Percentiles rank a stretch among this genome's conserved stretches.
These are phyloP conservation scores for Byasa hedistus DNA, from an alignment of 2,888 invertebrate species.

Conservation along the genomic window DNA sequence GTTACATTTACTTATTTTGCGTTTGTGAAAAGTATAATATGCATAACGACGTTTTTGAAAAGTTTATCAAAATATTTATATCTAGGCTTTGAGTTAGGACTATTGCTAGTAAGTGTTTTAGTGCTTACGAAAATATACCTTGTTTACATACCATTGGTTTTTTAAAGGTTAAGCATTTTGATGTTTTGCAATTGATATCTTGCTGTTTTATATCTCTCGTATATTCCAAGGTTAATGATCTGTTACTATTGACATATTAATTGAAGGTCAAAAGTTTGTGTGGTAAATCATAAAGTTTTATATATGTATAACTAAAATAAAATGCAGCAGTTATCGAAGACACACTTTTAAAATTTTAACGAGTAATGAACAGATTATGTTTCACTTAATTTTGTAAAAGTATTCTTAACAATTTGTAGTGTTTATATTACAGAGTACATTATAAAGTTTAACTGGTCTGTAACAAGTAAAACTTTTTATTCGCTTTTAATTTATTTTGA, in stretches of 20 bases:
- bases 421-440: not conserved
- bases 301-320: not conserved
- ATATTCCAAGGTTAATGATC: not conserved
- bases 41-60: not conserved
- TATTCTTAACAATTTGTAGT: not conserved
- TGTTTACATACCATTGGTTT: no score
- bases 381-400: no score
- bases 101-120: no score
- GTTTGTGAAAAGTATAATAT: not conserved
- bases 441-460: not conserved
- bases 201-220: not conserved
- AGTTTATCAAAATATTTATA: not conserved
- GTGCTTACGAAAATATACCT: no score
- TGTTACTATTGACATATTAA: no score
- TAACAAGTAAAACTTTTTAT: no score
- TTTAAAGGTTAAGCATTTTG: no score
- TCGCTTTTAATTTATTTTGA: not conserved
- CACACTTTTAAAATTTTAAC: no score
- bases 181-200: not conserved
- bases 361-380: no score
- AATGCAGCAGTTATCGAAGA: no score
- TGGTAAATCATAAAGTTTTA: not conserved
- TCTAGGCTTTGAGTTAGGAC: no score
- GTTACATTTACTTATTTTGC: not conserved
- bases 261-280: not conserved